Evolutionary conservation across 2,113 vertebrate species (phyloP).

Genomic region (Romanogobio albipinnatus): DNA sequence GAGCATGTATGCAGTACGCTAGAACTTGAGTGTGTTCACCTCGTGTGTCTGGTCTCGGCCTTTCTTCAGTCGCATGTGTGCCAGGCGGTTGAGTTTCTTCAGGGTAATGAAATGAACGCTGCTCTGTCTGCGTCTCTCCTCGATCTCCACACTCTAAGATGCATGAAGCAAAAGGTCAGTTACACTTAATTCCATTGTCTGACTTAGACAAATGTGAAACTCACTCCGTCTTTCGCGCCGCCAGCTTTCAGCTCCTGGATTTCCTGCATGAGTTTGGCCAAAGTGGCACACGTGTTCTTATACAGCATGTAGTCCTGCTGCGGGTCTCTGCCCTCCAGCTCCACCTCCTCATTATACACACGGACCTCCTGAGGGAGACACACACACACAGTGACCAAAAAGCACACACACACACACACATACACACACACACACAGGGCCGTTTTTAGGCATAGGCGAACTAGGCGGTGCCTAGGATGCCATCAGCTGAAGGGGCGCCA

Average conservation of each 20-base stretch:
- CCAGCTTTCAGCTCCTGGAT: slow-evolving; percentile 93
- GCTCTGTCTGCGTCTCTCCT: slow-evolving; percentile 87
- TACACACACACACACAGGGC: background rate
- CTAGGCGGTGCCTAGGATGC: no score
- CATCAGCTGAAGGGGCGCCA: no score
- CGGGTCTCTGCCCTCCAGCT: slow-evolving; percentile 88
- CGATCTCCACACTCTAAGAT: slow-evolving; percentile 76
- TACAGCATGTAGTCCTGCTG: slow-evolving; percentile 88
- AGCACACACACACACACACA: background rate
- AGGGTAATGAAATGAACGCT: slow-evolving; percentile 96
- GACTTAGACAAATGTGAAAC: slow-evolving; percentile 39
- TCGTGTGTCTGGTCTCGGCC: slow-evolving; percentile 96
- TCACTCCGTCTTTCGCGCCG: slow-evolving; percentile 89
- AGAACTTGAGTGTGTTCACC: slow-evolving; percentile 68
- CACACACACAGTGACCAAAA: background rate
- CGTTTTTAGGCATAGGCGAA: no score
- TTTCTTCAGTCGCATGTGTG: slow-evolving; percentile 94
- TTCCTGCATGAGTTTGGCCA: slow-evolving; percentile 91
- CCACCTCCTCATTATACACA: slow-evolving; percentile 90
- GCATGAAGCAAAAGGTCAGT: background rate
- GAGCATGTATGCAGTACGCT: background rate
- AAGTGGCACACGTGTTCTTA: slow-evolving; percentile 88
- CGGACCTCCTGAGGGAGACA: slow-evolving; percentile 78
- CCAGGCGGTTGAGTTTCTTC: slow-evolving; percentile 96
- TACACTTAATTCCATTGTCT: background rate